Percentiles rank a stretch among this genome's conserved stretches.
phyloP scores from a whole-genome alignment of 2,113 vertebrate genomes.

The Corydoras maculifer region DNA sequence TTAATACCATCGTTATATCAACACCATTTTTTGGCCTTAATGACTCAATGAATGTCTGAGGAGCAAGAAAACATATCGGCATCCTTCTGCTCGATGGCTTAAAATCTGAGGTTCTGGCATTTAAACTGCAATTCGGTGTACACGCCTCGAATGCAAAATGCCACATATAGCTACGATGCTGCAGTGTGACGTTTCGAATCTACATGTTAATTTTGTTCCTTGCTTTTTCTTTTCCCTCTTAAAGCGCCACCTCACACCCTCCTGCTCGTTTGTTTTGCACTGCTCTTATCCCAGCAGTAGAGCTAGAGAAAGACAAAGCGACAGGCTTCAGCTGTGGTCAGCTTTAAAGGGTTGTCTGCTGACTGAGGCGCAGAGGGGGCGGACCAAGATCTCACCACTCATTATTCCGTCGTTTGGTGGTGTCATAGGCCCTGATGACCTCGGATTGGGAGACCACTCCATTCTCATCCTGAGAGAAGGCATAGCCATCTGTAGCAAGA shows the following conservation, averaged over 20 bases:
- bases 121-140: conserved; percentile 61
- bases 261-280: conserved; percentile 22
- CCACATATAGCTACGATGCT: conserved; percentile 50
- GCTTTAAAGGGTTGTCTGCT: conserved; percentile 44
- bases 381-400: conserved; percentile 75
- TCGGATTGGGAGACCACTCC: conserved; percentile 97
- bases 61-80: too few species aligned
- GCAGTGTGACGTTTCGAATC: conserved; percentile 38
- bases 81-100: conserved; percentile 57
- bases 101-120: conserved; percentile 45
- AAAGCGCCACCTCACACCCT: neutral
- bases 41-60: too few species aligned
- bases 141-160: conserved; percentile 71
- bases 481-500: conserved; percentile 80
- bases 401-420: conserved; percentile 88
- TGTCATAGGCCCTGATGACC: conserved; percentile 94
- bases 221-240: conserved; percentile 34
- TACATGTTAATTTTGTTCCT: conserved; percentile 42
- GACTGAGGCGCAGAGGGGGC: conserved; percentile 29
- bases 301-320: conserved; percentile 36
- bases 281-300: conserved; percentile 24
- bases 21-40: too few species aligned
- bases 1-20: too few species aligned
- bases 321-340: conserved; percentile 30
- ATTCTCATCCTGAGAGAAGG: conserved; percentile 98